Percentiles rank a stretch among this genome's conserved stretches.
Evolutionary conservation across 2,797 vertebrate species (phyloP).

Genomic region (Eutrigla gurnardus): DNA sequence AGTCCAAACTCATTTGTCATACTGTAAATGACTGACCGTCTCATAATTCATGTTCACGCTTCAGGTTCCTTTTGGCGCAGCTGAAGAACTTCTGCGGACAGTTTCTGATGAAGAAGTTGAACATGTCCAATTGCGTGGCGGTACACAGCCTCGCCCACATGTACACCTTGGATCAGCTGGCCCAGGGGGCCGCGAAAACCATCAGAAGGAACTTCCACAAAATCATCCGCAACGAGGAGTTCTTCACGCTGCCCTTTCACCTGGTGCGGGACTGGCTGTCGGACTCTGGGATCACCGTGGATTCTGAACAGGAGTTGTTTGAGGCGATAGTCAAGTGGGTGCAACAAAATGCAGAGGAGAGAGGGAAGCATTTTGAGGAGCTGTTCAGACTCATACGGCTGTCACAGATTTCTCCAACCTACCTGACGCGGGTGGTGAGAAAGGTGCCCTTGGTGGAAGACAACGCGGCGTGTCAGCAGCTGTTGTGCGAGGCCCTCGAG

Average conservation of each 20-base stretch:
- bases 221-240: slow-evolving; percentile 91
- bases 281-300: slow-evolving; percentile 90
- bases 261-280: slow-evolving; percentile 92
- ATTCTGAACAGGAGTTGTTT: slow-evolving; percentile 91
- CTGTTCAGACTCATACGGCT: slow-evolving; percentile 89
- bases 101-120: slow-evolving; percentile 93
- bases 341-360: slow-evolving; percentile 84
- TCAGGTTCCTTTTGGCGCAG: slow-evolving; percentile 89
- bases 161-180: slow-evolving; percentile 90
- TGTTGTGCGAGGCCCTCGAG: slow-evolving; percentile 90
- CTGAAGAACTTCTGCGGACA: slow-evolving; percentile 92
- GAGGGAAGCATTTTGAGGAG: slow-evolving; percentile 89
- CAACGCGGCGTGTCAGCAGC: slow-evolving; percentile 82
- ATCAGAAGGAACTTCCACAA: slow-evolving; percentile 92
- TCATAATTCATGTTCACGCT: slow-evolving; percentile 10
- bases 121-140: slow-evolving; percentile 91
- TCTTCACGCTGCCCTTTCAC: slow-evolving; percentile 91
- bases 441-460: slow-evolving; percentile 86
- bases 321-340: slow-evolving; percentile 92
- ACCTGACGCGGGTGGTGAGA: slow-evolving; percentile 89
- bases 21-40: not conserved
- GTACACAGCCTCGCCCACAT: slow-evolving; percentile 94
- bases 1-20: not conserved
- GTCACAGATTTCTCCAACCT: slow-evolving; percentile 91
- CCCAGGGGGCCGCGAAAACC: slow-evolving; percentile 88